phyloP scores from a whole-genome alignment of 2,888 invertebrate genomes.

The Synanthedon andrenaeformis region DNA sequence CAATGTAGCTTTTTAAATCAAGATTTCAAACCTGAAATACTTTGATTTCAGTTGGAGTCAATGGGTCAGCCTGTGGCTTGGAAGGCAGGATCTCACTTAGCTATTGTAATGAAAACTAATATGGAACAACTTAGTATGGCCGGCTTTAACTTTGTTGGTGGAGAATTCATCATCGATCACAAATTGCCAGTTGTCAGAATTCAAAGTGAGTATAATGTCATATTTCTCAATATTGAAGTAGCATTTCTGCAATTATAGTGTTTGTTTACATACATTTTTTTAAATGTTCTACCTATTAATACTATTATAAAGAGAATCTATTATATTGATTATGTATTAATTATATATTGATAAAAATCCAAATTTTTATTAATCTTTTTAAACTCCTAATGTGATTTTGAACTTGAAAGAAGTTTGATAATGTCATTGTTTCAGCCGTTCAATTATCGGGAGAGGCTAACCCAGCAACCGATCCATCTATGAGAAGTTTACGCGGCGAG shows the following conservation, averaged over 20 bases:
- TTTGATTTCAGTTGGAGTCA: slow-evolving; percentile 74
- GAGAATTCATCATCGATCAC: slow-evolving; percentile 80
- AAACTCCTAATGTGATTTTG: too few species aligned
- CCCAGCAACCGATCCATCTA: slow-evolving; percentile 54
- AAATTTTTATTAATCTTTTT: too few species aligned
- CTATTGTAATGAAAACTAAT: slow-evolving; percentile 81
- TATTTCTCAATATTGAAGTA: neutral
- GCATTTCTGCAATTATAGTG: too few species aligned
- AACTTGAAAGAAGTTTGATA: too few species aligned
- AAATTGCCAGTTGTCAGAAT: slow-evolving; percentile 80
- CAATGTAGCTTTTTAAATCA: too few species aligned
- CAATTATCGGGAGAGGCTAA: slow-evolving; percentile 57
- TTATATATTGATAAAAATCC: too few species aligned
- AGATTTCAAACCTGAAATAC: too few species aligned
- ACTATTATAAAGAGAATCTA: too few species aligned
- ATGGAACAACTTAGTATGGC: slow-evolving; percentile 80
- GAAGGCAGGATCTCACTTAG: slow-evolving; percentile 81
- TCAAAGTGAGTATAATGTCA: slow-evolving; percentile 74
- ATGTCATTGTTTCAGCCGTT: slow-evolving; percentile 35
- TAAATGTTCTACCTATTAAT: too few species aligned
- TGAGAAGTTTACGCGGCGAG: slow-evolving; percentile 55
- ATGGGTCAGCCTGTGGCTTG: slow-evolving; percentile 84
- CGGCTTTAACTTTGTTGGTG: slow-evolving; percentile 78
- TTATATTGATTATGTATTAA: too few species aligned
- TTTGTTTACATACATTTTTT: too few species aligned